Base-by-base conservation (phyloP, 2,113 vertebrate genomes). In the Gambusia holbrooki region DNA sequence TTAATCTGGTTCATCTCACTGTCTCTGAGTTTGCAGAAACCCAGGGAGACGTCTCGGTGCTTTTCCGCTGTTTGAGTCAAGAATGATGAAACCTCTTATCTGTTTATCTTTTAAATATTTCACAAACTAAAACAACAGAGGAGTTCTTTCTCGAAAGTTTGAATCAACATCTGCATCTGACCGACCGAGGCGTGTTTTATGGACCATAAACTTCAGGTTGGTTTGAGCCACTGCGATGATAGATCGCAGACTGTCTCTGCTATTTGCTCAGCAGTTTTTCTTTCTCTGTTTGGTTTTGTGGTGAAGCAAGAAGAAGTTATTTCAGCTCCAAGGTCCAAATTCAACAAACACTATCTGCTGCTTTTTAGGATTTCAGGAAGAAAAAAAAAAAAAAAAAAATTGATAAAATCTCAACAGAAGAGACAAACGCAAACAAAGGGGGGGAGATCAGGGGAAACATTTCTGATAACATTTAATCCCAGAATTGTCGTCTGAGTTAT, bases 31-130 rank as follows among this genome's bases (percentile, higher is more conserved):
- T 65, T 58, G 69, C 45, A 69, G 68, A 81, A 12, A 7, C 40
- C 67, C 40, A 54, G 7, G 32, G 28, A 77, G 28, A 17, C 12
- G 40, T 76, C 33, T 75, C 62, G 66, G 19, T 62, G 48, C 19
- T 42, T 54, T 58, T 67, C 45, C 4, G 17, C 14, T 30, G 69
- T n/a, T 15, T 48, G 17, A 28, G 19, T 28, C 12, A 32, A 40
- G 7, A 74, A 58, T 79, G 77, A 75, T 73, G 17, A 45, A 78
- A 62, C 0, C 1, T 72, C 48, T 54, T 14, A 15, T 65, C 11
- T 84, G 69, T 85, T 79, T 81, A 65, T 81, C 61, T 79, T 76
- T 19, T 1, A 29, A 40, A 62, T 27, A 54, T 62, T 75, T 81
- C 71, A 22, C 62, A 60, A 62, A 40, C 61, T 80, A 58, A 77